Percentiles rank a stretch among this genome's conserved stretches.
Conservation (phyloP, 2,888 invertebrate species). For the Eupithecia vulgata region DNA sequence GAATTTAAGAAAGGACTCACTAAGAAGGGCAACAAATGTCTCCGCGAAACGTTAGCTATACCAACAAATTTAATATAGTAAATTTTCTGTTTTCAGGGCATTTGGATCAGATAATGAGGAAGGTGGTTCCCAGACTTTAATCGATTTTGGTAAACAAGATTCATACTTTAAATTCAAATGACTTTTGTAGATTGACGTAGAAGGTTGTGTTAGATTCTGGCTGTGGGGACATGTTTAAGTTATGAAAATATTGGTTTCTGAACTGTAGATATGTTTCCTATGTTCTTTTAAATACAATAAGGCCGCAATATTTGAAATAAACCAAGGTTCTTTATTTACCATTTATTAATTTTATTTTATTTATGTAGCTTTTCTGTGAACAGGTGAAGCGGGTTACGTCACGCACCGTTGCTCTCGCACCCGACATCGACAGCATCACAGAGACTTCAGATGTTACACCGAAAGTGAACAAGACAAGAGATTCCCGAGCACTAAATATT, state of each 20-base stretch:
- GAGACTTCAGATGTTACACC: slow-evolving; percentile 42
- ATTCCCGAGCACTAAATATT: slow-evolving; percentile 54
- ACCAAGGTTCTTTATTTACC: background rate
- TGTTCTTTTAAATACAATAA: no score
- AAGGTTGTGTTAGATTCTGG: background rate
- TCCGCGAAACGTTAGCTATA: no score
- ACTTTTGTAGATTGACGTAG: background rate
- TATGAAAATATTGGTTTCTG: background rate
- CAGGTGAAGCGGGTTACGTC: background rate
- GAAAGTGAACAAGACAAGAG: slow-evolving; percentile 52
- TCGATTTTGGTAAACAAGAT: background rate
- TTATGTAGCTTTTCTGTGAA: background rate
- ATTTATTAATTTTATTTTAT: no score
- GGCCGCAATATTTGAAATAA: background rate
- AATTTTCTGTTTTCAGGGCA: background rate
- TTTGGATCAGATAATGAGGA: background rate
- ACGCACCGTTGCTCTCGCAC: slow-evolving; percentile 29
- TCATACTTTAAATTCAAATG: background rate
- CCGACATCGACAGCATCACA: slow-evolving; percentile 38
- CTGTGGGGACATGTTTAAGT: background rate
- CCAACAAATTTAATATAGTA: background rate
- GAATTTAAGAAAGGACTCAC: no score
- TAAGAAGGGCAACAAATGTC: no score
- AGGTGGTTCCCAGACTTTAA: background rate
- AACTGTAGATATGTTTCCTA: no score